Evolutionary conservation across 2,113 vertebrate genomes (phyloP), one percentile per base, ranked within the genome.

Genomic region (Pholis gunnellus): DNA sequence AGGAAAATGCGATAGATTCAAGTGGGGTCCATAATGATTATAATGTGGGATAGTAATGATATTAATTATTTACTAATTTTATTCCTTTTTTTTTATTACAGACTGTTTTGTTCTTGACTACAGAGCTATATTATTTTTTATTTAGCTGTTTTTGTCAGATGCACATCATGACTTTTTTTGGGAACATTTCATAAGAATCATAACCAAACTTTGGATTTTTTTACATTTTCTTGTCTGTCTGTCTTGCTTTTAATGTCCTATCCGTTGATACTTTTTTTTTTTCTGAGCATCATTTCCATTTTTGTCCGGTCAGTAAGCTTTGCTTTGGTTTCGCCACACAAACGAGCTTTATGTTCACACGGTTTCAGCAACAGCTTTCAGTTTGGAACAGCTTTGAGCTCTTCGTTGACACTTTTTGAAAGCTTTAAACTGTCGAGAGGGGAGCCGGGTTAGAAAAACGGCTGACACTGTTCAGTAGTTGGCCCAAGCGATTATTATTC

Each of bases 91-190:
- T 89, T 66, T 77, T 84, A 78, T 54, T 72, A 77, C 80, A 73
- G 71, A 85, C 79, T 78, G 38, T 66, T 84, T 74, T 78, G 67
- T 90, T 82, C 48, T 50, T 81, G 84, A 88, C 75, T 82, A 84
- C 61, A 88, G 82, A 92, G 90, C 69, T 88, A 63, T 91, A 79
- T 73, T 82, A 40, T 85, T 90, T 89, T 91, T 88, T 78, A 79
- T 73, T 79, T 87, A 40, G 78, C 77, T 25, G 1, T 89, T 82
- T 85, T 87, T 81, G 57, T 75, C 66, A 79, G 22, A 46, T 27
- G 63, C 61, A 71, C 40, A 78, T 82, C 44, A 63, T 72, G 54
- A 13, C 44, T 79, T 72, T 83, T 65, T 31, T 38, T 81, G 67
- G 50, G 72, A 82, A 38, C 56, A 83, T 79, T 81, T 84, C 69